A percentile compares a stretch with the other conserved stretches of the same genome.
Evolutionary conservation across 2,797 vertebrate species (phyloP).

Genomic region (Bradypus variegatus): DNA sequence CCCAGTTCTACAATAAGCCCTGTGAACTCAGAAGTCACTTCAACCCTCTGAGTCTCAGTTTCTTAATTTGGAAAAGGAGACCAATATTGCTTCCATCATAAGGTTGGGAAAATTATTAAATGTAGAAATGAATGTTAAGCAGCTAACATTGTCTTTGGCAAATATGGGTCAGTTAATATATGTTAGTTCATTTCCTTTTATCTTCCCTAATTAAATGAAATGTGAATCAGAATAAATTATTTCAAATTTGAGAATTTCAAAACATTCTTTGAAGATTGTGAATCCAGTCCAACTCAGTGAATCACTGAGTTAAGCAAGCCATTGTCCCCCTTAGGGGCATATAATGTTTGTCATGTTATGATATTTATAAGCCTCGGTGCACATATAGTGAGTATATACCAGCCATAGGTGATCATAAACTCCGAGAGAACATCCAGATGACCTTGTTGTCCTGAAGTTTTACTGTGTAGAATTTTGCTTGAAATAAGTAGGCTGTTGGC

Average conservation of each 20-base stretch:
- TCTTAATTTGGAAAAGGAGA: conserved; percentile 20
- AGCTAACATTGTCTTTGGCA: background rate
- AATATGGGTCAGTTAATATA: background rate
- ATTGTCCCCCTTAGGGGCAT: background rate
- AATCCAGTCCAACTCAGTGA: background rate
- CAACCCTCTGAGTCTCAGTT: background rate
- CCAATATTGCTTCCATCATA: background rate
- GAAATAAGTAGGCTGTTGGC: conserved; percentile 10
- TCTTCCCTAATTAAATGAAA: conserved; percentile 26
- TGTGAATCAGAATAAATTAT: conserved; percentile 28
- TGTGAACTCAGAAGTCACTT: background rate
- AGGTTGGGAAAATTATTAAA: conserved; percentile 15
- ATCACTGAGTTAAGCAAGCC: background rate
- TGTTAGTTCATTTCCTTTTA: background rate
- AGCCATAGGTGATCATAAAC: background rate
- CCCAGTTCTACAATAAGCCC: background rate
- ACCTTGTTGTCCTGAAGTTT: background rate
- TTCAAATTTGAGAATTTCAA: conserved; percentile 21
- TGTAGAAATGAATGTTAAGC: background rate
- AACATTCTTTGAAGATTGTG: conserved; percentile 22
- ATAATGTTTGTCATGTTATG: conserved; percentile 6
- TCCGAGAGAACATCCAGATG: conserved; percentile 8
- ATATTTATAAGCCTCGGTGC: conserved; percentile 9
- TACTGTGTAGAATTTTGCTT: conserved; percentile 41
- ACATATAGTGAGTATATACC: background rate